phyloP scores from a whole-genome alignment of 2,113 vertebrate genomes.

The Psephotus haematonotus region DNA sequence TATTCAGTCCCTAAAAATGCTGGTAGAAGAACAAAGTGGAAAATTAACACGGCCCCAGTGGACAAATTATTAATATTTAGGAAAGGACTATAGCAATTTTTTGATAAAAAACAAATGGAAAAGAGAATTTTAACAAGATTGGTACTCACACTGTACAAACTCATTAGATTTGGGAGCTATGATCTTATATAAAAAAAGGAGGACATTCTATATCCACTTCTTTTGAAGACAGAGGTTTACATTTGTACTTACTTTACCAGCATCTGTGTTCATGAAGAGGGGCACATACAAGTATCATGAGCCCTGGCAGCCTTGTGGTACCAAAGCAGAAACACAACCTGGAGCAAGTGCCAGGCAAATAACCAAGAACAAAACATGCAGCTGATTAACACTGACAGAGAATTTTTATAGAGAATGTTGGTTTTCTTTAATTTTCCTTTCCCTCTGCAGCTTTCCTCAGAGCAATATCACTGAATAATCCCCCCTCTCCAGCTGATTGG shows the following conservation, averaged over 20 bases:
- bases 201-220: neutral
- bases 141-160: neutral
- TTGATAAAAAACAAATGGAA: conserved; percentile 20
- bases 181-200: neutral
- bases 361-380: neutral
- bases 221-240: neutral
- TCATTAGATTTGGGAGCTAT: neutral
- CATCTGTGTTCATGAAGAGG: neutral
- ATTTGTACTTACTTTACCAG: neutral
- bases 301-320: neutral
- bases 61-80: conserved; percentile 56
- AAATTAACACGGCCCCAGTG: conserved; percentile 36
- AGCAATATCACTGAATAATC: neutral
- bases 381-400: neutral
- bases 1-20: conserved; percentile 48
- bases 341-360: neutral
- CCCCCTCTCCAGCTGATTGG: neutral
- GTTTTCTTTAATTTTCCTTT: conserved; percentile 19
- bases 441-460: neutral
- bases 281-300: accelerated
- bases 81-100: neutral
- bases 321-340: neutral
- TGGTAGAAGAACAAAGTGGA: conserved; percentile 43
- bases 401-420: neutral
- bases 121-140: conserved; percentile 11